Conservation (phyloP, 2,113 vertebrate genomes). For the Festucalex cinctus region DNA sequence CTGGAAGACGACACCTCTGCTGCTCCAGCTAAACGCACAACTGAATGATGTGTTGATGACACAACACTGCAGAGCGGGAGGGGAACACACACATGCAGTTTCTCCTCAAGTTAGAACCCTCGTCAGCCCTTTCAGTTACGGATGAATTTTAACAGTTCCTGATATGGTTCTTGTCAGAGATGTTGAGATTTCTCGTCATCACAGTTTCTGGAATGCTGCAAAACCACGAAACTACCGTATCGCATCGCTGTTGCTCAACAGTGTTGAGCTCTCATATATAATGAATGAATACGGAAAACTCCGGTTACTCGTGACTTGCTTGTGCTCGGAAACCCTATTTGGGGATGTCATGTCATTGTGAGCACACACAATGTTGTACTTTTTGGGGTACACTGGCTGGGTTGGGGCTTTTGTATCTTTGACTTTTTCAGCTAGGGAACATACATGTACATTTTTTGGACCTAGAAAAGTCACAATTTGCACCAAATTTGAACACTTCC, state of each 20-base stretch:
- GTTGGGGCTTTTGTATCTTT: neutral
- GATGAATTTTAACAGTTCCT: no score
- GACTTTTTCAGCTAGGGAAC: neutral
- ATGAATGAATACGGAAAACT: conserved; percentile 39
- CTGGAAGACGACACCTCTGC: conserved; percentile 28
- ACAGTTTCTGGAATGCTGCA: neutral
- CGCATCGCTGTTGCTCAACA: neutral
- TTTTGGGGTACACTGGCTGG: neutral
- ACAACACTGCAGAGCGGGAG: neutral
- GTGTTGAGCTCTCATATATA: conserved; percentile 34
- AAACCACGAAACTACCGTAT: neutral
- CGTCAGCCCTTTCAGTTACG: no score
- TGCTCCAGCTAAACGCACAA: conserved; percentile 24
- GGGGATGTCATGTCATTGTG: conserved; percentile 4
- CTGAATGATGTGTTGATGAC: neutral
- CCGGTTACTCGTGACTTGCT: conserved; percentile 21
- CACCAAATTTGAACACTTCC: neutral
- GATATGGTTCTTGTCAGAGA: neutral
- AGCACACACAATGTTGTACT: neutral
- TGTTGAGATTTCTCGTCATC: neutral
- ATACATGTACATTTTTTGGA: neutral
- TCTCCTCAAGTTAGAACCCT: neutral
- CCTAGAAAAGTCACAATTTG: neutral
- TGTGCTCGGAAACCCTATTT: conserved; percentile 1
- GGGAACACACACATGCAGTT: conserved; percentile 1